Evolutionary conservation across 2,797 vertebrate species (phyloP), one percentile per base, ranked within the genome.

Genomic region (Epinephelus coioides): DNA sequence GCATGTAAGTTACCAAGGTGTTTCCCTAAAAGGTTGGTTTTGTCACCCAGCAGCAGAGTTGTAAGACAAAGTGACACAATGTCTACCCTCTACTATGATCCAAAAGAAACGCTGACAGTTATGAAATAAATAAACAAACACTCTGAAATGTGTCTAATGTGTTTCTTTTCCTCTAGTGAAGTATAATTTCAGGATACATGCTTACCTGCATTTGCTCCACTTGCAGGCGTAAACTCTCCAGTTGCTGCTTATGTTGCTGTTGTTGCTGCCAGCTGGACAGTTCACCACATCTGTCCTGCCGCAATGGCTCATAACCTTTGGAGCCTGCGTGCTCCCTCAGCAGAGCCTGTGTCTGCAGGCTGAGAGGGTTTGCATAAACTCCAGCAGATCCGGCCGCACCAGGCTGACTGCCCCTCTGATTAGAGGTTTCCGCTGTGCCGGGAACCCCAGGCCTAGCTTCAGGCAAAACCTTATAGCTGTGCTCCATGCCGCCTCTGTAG

Each of bases 151-250:
- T 49, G 47, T 47, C 17, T 7, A 27, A 46, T 69, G 53, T 53
- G 13, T 50, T 51, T 63, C 11, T 73, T 68, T 8, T 60, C 1
- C 38, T 23, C 7, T 10, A 23, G 9, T 53, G 19, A 4, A 19
- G 6, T 49, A 10, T 19, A 14, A 18, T 30, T 44, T 51, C 3
- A 21, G 13, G 1, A 30, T 57, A 51, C 68, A 76, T 19, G 19
- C 91, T 84, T 94, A 97, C 98, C 97, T 98, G 97, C 95, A 99
- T 97, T 89, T 99, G 97, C 83, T 99, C 97, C 93, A 99, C 89
- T 86, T 98, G 97, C 85, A 98, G 64, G 4, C 94, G 94, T 81
- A 98, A 93, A 83, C 93, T 96, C 49, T 99, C 98, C 81, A 98
- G 94, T 81, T 97, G 97, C 83, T 95, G 94, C 80, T 94, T 88